Evolutionary conservation across 2,888 invertebrate species (phyloP), one percentile per base, ranked within the genome.

Genomic region (Melolontha melolontha): DNA sequence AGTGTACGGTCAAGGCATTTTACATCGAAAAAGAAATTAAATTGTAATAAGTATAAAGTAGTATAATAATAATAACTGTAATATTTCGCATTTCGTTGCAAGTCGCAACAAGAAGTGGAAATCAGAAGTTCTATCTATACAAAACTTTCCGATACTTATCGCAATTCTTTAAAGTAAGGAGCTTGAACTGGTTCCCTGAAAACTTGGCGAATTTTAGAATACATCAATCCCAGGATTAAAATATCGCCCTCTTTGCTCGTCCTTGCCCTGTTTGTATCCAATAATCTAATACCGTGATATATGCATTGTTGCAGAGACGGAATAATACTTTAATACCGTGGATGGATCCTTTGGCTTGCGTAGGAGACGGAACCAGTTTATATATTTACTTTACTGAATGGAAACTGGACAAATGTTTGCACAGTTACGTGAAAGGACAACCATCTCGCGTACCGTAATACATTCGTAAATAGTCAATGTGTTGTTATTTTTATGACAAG

Each of bases 271-370:
- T 59, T 59, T 59, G 49, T 40, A 66, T 66, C 57, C 66, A 57
- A 66, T 66, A 66, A 55, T 59, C 57, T 66, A 66, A 66, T 59
- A 59, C 59, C 57, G 40, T 66, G 66, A 66, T 66, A 66, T 66
- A 66, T 59, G 66, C 50, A 50, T 66, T 66, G 66, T 66, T 59
- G 66, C 50, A 66, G 59, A 10, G 1, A 59, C 55, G 59, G 66
- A 66, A 66, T 66, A 66, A 66, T 66, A 55, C 57, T 57, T 57
- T 55, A 57, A 66, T 55, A 59, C 66, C 59, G 50, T 40, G 44
- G 44, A 66, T 55, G 57, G 51, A 39, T 64, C 54, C 64, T 64
- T 51, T 50, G 22, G 51, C 40, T 64, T 64, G 59, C 59, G 34
- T n/a, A 62, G 42, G 47, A 49, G 47, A 47, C 64, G 50, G 50